Evolutionary conservation across 2,113 vertebrate genomes (phyloP), one percentile per base, ranked within the genome.

Genomic region (Stomatorhinus ivindoensis): DNA sequence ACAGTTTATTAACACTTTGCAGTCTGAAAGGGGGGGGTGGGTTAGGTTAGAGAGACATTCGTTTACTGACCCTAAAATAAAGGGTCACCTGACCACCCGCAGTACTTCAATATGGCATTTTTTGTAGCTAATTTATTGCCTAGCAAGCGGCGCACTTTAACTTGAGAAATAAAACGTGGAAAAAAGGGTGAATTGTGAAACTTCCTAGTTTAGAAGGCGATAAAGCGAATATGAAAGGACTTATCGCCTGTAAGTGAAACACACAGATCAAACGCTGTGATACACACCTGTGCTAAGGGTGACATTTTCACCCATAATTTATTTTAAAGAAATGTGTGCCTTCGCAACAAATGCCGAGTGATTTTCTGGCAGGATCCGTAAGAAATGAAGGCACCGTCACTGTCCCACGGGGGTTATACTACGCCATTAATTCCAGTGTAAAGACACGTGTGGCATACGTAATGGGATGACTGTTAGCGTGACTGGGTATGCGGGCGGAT

Each of bases 1-100:
- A 92, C 95, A 94, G 90, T 95, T 95, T 93, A 93, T 95, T 94
- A 93, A 94, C 94, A 94, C 94, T 95, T 94, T 93, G 94, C 90
- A 91, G 55, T 88, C 94, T 93, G 91, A 44, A 21, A 93, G 93
- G 92, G 92, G 89, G 89, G 69, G 31, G 51, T 53, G 31, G 31
- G 13, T 76, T 76, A 39, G 31, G 91, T 93, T 94, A 93, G 92
- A 93, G 94, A 92, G 94, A 91, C 90, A 94, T 91, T 91, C 89
- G 53, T 86, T 92, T 92, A 91, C 89, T 50, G 93, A 92, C 93
- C 90, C 91, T 92, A 92, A 91, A 92, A 89, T 90, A 76, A 95
- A 94, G 39, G 58, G 35, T 53, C 89, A 83, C 82, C 46, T 73
- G 83, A 27, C 76, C 46, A 31, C 53, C 53, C 24, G 3, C 87